Evolutionary conservation across 2,888 invertebrate species (phyloP).

Genomic region (Cybosia mesomella): DNA sequence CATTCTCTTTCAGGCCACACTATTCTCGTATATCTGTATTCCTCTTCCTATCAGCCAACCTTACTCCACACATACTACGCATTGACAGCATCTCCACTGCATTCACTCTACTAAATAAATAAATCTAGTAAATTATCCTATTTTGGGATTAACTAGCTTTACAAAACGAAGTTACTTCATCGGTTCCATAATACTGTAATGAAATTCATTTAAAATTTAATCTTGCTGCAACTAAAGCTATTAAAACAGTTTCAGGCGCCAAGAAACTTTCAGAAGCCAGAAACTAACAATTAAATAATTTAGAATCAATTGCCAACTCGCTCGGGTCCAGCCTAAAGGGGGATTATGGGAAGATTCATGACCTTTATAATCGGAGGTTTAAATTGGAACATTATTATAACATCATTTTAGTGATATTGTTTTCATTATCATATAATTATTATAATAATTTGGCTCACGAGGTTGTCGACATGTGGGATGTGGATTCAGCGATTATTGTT

Average conservation of each 20-base stretch:
- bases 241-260: constrained; percentile 15
- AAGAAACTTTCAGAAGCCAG: constrained; percentile 19
- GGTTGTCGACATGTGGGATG: no score
- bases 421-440: neutral
- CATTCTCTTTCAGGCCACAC: no score
- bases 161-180: neutral
- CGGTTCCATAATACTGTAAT: constrained; percentile 6
- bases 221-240: constrained; percentile 21
- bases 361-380: neutral
- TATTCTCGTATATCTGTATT: no score
- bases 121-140: neutral
- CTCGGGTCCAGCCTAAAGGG: constrained; percentile 1
- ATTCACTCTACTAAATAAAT: no score
- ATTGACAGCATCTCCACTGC: no score
- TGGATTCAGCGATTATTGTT: no score
- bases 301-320: constrained; percentile 18
- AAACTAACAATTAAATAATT: constrained; percentile 26
- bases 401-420: neutral
- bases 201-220: constrained; percentile 16
- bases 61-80: no score
- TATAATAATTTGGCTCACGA: no score
- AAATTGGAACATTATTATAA: neutral
- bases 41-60: no score
- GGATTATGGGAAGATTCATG: neutral
- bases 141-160: neutral